Conservation (phyloP, 2,113 vertebrate species). For the Rhineura floridana region DNA sequence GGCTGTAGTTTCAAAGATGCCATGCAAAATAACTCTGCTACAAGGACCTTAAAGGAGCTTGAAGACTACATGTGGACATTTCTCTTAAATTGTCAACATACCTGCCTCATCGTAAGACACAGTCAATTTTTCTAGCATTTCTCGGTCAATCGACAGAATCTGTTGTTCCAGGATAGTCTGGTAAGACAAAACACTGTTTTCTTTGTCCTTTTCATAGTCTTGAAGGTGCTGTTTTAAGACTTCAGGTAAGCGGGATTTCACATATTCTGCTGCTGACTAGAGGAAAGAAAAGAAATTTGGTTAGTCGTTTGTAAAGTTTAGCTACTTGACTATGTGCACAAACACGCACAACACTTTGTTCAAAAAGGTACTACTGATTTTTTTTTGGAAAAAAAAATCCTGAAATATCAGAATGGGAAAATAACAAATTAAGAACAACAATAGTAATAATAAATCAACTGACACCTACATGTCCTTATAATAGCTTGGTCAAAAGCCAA, state of each 20-base stretch:
- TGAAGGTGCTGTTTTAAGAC: conserved; percentile 92
- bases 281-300: conserved; percentile 27
- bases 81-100: conserved; percentile 46
- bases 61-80: neutral
- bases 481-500: neutral
- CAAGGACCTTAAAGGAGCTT: rapidly evolving
- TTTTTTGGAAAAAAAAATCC: neutral
- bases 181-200: conserved; percentile 87
- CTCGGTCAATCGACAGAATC: conserved; percentile 89
- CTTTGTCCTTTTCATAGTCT: conserved; percentile 91
- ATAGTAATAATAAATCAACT: no score
- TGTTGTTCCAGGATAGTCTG: conserved; percentile 94
- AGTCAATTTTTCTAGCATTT: conserved; percentile 92
- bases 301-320: conserved; percentile 19
- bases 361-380: no score
- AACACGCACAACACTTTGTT: no score
- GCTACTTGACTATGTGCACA: neutral
- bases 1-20: neutral
- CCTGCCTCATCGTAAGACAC: conserved; percentile 96
- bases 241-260: conserved; percentile 89
- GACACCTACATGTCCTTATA: neutral
- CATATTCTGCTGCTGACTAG: conserved; percentile 95
- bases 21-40: neutral
- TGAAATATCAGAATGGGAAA: neutral
- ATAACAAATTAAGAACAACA: no score